A percentile compares a stretch with the other conserved stretches of the same genome.
These are phyloP conservation scores for Epizoanthus rinbou DNA, from an alignment of 92 coral and sea anemone species.

Conservation along the genomic window DNA sequence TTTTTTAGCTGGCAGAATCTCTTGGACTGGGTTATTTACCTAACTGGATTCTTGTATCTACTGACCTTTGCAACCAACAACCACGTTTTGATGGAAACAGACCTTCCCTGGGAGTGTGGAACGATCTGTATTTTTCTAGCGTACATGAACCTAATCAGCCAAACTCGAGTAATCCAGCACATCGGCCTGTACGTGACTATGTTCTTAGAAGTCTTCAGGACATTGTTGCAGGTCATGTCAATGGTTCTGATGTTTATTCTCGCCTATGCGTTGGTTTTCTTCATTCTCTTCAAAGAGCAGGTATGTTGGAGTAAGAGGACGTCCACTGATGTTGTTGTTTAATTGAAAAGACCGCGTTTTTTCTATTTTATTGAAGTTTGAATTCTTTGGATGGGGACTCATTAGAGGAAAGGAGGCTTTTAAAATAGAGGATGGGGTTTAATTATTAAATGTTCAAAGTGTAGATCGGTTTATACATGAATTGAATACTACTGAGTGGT, in stretches of 20 bases:
- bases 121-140: slow-evolving; percentile 71
- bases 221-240: slow-evolving; percentile 68
- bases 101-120: slow-evolving; percentile 74
- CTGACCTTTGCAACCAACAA: slow-evolving; percentile 44
- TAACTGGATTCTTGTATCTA: slow-evolving; percentile 53
- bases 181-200: slow-evolving; percentile 88
- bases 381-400: neutral
- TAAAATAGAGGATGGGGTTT: too few relatives aligned
- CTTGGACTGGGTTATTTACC: slow-evolving; percentile 62
- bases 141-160: slow-evolving; percentile 71
- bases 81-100: slow-evolving; percentile 13
- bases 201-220: slow-evolving; percentile 82
- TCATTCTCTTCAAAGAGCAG: slow-evolving; percentile 81
- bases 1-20: slow-evolving; percentile 59
- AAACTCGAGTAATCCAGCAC: slow-evolving; percentile 56
- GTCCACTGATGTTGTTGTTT: too few relatives aligned
- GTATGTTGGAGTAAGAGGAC: slow-evolving; percentile 34
- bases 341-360: too few relatives aligned
- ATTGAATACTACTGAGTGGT: too few relatives aligned
- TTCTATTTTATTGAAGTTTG: neutral
- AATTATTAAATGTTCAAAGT: too few relatives aligned
- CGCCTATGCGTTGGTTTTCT: slow-evolving; percentile 80
- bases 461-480: too few relatives aligned
- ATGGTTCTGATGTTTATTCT: slow-evolving; percentile 66
- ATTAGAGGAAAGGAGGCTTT: too few relatives aligned